Evolutionary conservation across 2,888 invertebrate genomes (phyloP), one percentile per base, ranked within the genome.

Genomic region (Vanessa cardui): DNA sequence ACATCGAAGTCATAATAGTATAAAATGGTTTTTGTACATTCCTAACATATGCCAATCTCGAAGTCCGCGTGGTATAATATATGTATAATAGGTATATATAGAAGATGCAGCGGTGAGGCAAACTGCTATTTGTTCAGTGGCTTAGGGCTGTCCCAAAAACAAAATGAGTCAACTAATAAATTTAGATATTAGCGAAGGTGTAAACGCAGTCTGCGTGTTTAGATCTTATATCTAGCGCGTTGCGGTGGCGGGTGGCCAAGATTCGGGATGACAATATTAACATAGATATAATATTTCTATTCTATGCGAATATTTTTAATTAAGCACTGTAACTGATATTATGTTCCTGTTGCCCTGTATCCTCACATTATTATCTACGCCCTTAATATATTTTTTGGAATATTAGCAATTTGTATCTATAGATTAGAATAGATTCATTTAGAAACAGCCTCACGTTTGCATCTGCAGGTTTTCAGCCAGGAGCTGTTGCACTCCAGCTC

Each of bases 101-200:
- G 56, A 18, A 18, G 56, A n/a, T 39, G 18, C 21, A 64, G 12
- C 21, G 20, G 12, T 56, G 16, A 39, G 45, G 31, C n/a, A 39
- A 21, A 18, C 15, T 12, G 59, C 46, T 20, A 26, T 52, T 58
- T 58, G 45, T 52, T 62, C 33, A 56, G 31, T 71, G 66, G 67
- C 52, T 50, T 59, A 69, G 70, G 66, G 66, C 26, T 71, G 70
- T 59, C 66, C 66, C 70, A 61, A 68, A 69, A 68, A 68, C 56
- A 64, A 56, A 63, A 63, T 71, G 70, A 71, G 50, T 70, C 70
- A 73, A 66, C n/a, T 12, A 47, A 64, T 56, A 31, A 61, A 69
- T 66, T 64, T 66, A 69, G 66, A 69, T 45, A 62, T 49, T 54
- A 60, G 69, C 49, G 49, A 62, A 66, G 64, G 64, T 70, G 64